Conservation (phyloP, 2,888 invertebrate genomes). For the Gastrophysa polygoni region DNA sequence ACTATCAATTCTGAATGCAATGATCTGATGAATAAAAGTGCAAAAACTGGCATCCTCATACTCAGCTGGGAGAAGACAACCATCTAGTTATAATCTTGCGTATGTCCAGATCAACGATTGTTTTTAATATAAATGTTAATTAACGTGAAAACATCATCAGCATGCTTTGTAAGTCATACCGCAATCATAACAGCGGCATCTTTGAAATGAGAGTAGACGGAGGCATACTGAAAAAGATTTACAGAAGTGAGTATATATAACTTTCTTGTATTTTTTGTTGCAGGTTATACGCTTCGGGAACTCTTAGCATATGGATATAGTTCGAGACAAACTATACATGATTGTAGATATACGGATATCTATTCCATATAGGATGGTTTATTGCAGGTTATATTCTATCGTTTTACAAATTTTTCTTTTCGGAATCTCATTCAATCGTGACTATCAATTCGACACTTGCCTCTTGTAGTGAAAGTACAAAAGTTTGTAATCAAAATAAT, state of each 20-base stretch:
- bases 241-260: constrained; percentile 9
- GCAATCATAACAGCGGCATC: constrained; percentile 36
- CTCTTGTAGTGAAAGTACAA: no score
- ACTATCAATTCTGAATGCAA: background rate
- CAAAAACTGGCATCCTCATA: constrained; percentile 13
- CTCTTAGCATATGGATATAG: background rate
- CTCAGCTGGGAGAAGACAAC: constrained; percentile 19
- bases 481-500: no score
- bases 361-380: no score
- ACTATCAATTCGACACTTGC: no score
- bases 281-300: background rate
- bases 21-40: constrained; percentile 5
- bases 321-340: no score
- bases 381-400: no score
- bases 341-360: no score
- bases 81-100: constrained; percentile 26
- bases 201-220: constrained; percentile 30
- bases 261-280: background rate
- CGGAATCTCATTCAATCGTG: no score
- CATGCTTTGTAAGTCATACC: constrained; percentile 30
- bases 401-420: no score
- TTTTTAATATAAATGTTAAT: constrained; percentile 42
- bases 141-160: constrained; percentile 33
- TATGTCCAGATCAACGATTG: constrained; percentile 36
- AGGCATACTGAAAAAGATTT: constrained; percentile 16